These are phyloP conservation scores for Montipora capitata DNA, from an alignment of 92 coral and sea anemone species.

Conservation along the genomic window DNA sequence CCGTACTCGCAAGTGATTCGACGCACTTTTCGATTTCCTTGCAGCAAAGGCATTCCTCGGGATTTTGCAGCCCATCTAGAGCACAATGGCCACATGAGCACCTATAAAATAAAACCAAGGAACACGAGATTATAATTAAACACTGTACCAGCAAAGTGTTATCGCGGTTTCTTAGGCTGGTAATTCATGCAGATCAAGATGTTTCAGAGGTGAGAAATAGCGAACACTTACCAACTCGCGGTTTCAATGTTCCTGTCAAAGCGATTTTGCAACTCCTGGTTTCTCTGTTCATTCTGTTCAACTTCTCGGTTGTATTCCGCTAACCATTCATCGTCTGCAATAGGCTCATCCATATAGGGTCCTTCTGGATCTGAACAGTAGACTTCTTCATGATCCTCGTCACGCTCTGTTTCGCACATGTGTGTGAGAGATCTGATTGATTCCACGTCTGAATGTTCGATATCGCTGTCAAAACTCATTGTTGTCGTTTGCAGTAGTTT, in stretches of 20 bases:
- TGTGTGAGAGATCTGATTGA: too few species aligned
- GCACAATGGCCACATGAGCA: background rate
- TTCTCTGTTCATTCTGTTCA: background rate
- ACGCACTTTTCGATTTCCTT: slow-evolving; percentile 3
- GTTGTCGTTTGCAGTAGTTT: too few species aligned
- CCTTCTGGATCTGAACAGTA: too few species aligned
- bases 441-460: too few species aligned
- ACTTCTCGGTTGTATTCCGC: slow-evolving; percentile 3
- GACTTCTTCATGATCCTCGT: too few species aligned
- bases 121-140: background rate
- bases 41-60: slow-evolving; percentile 4
- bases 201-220: background rate
- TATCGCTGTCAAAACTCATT: too few species aligned
- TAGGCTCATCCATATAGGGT: too few species aligned
- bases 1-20: background rate
- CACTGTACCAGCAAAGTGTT: background rate
- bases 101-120: background rate
- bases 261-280: slow-evolving; percentile 18
- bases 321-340: slow-evolving; percentile 7
- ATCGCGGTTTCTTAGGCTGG: too few species aligned
- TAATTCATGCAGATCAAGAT: too few species aligned
- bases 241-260: background rate
- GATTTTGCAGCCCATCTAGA: background rate
- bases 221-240: background rate
- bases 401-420: too few species aligned